phyloP scores from a whole-genome alignment of 2,113 vertebrate genomes.

The Chaetodon trifascialis region DNA sequence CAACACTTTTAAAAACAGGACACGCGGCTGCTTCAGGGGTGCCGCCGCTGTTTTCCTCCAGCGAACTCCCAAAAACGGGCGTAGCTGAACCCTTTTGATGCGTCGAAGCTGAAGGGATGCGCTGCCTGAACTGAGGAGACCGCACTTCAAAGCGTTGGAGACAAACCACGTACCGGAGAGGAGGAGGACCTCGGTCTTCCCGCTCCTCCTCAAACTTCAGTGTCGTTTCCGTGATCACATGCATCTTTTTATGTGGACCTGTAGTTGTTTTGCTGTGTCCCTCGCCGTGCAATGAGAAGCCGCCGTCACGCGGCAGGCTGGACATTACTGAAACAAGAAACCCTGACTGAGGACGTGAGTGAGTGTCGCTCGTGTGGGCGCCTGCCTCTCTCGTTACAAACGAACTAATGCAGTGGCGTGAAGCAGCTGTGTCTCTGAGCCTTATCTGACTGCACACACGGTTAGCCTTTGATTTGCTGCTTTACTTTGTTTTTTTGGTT shows the following conservation, averaged over 20 bases:
- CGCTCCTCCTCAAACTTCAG: not conserved
- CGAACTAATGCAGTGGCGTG: slow-evolving; percentile 14
- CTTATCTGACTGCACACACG: slow-evolving; percentile 35
- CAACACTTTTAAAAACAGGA: slow-evolving; percentile 35
- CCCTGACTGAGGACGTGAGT: not conserved
- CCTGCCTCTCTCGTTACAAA: slow-evolving; percentile 13
- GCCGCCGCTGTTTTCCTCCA: not conserved
- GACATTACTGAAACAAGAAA: slow-evolving; percentile 12
- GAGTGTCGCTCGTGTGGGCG: not conserved
- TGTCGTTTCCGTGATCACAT: not conserved
- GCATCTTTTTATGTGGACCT: slow-evolving; percentile 30
- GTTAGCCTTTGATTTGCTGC: slow-evolving; percentile 37
- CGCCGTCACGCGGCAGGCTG: not conserved
- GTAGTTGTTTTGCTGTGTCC: slow-evolving; percentile 4
- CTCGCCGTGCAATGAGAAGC: not conserved
- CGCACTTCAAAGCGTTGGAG: not conserved
- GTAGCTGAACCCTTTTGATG: not conserved
- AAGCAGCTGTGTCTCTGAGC: slow-evolving; percentile 62
- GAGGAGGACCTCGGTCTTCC: not conserved
- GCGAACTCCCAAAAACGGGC: not conserved
- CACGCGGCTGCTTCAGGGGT: slow-evolving; percentile 7
- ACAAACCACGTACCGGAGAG: slow-evolving; percentile 12
- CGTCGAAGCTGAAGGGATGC: not conserved
- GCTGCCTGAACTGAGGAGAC: not conserved
- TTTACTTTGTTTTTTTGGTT: not conserved